A percentile compares a stretch with the other conserved stretches of the same genome.
phyloP scores from a whole-genome alignment of 1,140 invertebrate species.

The Aphaenogaster ashmeadi region DNA sequence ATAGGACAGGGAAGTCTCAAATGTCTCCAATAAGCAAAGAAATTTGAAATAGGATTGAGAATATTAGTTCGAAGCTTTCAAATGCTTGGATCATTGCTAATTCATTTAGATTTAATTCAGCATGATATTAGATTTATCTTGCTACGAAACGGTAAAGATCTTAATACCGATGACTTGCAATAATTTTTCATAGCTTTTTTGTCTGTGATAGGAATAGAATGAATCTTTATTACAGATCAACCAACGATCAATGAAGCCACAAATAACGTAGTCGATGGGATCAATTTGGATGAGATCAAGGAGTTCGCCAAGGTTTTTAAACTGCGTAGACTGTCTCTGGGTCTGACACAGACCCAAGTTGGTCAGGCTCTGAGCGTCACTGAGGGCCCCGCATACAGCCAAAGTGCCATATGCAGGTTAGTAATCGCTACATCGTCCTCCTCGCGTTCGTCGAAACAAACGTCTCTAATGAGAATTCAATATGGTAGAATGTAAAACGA shows the following conservation, averaged over 20 bases:
- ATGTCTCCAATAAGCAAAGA: background rate
- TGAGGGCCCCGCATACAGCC: conserved; percentile 98
- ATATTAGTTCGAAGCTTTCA: background rate
- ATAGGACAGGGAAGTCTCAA: background rate
- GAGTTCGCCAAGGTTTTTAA: conserved; percentile 99
- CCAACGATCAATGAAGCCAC: conserved; percentile 97
- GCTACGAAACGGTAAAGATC: background rate
- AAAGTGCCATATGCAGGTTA: conserved; percentile 99
- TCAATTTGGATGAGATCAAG: conserved; percentile 99
- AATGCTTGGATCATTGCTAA: background rate
- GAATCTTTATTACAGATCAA: conserved; percentile 90
- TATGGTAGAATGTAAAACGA: conserved; percentile 59
- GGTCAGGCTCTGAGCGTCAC: conserved; percentile 97
- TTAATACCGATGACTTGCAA: background rate
- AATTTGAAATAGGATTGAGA: background rate
- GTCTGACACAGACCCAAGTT: conserved; percentile 98
- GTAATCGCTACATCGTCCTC: conserved; percentile 52
- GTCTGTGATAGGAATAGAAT: background rate
- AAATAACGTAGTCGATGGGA: conserved; percentile 97
- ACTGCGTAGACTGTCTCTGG: conserved; percentile 95
- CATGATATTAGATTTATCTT: background rate
- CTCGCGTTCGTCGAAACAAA: conserved; percentile 61
- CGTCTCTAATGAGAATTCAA: conserved; percentile 69
- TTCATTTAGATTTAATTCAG: conserved; percentile 20
- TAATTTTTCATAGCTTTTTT: background rate